These are phyloP conservation scores for Abramis brama DNA, from an alignment of 2,113 vertebrate species.

Conservation along the genomic window DNA sequence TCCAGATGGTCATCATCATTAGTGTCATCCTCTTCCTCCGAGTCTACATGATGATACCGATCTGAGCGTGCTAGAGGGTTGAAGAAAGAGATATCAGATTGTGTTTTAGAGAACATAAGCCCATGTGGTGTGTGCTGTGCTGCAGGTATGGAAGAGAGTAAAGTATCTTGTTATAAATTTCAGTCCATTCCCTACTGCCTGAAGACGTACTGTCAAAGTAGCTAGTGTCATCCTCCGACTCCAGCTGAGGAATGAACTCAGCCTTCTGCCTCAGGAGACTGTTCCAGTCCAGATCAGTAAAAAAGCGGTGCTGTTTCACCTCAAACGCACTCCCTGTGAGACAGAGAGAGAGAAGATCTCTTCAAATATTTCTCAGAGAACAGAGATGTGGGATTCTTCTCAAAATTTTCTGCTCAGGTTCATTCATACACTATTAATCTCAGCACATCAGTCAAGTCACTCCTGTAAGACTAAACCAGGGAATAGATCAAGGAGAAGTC, in stretches of 20 bases:
- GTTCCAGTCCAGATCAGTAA: conserved; percentile 94
- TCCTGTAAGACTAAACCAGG: neutral
- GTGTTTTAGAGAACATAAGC: neutral
- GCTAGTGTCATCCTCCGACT: conserved; percentile 97
- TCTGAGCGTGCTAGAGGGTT: conserved; percentile 85
- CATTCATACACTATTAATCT: conserved; percentile 22
- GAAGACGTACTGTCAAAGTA: conserved; percentile 94
- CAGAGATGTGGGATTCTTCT: conserved; percentile 8
- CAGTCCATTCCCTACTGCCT: neutral
- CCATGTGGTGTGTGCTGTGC: neutral
- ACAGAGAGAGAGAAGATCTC: neutral
- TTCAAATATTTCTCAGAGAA: conserved; percentile 13
- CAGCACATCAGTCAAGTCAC: neutral
- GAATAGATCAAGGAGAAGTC: neutral
- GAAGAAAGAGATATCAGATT: neutral
- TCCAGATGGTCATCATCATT: conserved; percentile 93
- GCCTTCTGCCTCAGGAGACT: conserved; percentile 97
- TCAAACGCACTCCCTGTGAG: conserved; percentile 87
- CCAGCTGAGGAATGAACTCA: conserved; percentile 96
- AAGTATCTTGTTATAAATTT: neutral
- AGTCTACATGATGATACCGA: conserved; percentile 92
- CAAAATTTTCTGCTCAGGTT: conserved; percentile 8
- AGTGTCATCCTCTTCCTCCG: conserved; percentile 94
- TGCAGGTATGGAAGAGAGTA: conserved; percentile 13
- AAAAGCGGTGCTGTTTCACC: conserved; percentile 96